Conservation (phyloP, 2,797 vertebrate species). For the Antennarius maculatus region DNA sequence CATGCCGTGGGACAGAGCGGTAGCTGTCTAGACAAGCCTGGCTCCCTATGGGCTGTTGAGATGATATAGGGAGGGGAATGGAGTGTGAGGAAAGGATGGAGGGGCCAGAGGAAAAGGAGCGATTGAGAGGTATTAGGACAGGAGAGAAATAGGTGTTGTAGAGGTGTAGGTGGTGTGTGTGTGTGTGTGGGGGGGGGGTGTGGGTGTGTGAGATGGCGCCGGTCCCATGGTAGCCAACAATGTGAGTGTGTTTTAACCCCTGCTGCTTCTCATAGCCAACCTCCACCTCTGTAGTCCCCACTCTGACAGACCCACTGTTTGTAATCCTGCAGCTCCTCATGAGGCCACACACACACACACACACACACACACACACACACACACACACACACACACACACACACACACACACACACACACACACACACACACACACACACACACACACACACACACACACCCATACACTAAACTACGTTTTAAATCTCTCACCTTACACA, state of each 20-base stretch:
- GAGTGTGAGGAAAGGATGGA: constrained; percentile 61
- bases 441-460: constrained; percentile 34
- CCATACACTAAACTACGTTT: constrained; percentile 51
- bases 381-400: constrained; percentile 31
- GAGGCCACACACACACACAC: constrained; percentile 49
- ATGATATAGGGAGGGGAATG: constrained; percentile 63
- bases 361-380: constrained; percentile 31
- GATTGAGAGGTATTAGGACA: constrained; percentile 66
- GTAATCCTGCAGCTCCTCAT: constrained; percentile 62
- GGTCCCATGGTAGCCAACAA: constrained; percentile 69
- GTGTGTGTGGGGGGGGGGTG: neutral
- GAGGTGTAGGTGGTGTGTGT: constrained; percentile 54
- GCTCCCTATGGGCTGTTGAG: constrained; percentile 66
- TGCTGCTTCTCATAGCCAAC: constrained; percentile 72
- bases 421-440: constrained; percentile 34
- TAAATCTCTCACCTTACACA: constrained; percentile 65
- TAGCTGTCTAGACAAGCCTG: constrained; percentile 71
- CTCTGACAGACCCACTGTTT: constrained; percentile 62
- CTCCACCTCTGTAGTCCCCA: constrained; percentile 66
- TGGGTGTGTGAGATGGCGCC: constrained; percentile 45
- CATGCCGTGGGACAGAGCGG: constrained; percentile 68
- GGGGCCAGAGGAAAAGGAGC: constrained; percentile 51
- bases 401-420: constrained; percentile 31
- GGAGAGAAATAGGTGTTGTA: constrained; percentile 69
- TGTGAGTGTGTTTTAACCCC: constrained; percentile 71